Evolutionary conservation across 2,888 invertebrate genomes (phyloP).

Genomic region (Pristionchus exspectatus): DNA sequence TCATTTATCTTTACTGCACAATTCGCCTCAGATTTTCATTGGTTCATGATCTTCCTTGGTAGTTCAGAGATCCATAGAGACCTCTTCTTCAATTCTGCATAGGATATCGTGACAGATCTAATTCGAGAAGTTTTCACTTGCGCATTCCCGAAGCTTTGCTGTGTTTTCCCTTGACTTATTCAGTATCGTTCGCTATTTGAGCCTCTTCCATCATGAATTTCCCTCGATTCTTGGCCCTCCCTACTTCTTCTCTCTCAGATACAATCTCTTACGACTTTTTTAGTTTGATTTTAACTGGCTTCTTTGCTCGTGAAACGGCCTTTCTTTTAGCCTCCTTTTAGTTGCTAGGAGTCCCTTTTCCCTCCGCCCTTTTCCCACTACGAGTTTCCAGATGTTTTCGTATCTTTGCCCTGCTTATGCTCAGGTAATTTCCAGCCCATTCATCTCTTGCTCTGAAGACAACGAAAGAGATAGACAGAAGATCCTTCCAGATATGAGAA

Average conservation of each 20-base stretch:
- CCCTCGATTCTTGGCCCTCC: slow-evolving; percentile 11
- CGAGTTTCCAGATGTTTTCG: slow-evolving; percentile 31
- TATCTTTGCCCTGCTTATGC: not conserved
- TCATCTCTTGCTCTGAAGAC: too few relatives aligned
- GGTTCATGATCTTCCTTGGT: not conserved
- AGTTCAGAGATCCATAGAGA: not conserved
- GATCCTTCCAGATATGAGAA: slow-evolving; percentile 22
- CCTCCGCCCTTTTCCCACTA: not conserved
- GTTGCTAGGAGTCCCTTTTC: slow-evolving; percentile 8
- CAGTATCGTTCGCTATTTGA: slow-evolving; percentile 19
- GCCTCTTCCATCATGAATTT: not conserved
- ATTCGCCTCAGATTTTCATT: not conserved
- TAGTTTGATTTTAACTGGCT: not conserved
- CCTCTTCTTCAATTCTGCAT: not conserved
- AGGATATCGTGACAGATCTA: not conserved
- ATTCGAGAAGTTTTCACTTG: not conserved
- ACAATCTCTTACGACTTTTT: not conserved
- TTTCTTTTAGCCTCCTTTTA: not conserved
- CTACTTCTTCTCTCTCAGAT: slow-evolving; percentile 14
- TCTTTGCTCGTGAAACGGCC: not conserved
- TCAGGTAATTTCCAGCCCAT: not conserved
- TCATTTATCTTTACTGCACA: not conserved
- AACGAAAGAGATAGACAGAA: not conserved
- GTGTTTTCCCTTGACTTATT: not conserved
- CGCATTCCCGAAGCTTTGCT: not conserved